These are phyloP conservation scores for Anaspis maculata DNA, from an alignment of 2,888 invertebrate species.

Conservation along the genomic window DNA sequence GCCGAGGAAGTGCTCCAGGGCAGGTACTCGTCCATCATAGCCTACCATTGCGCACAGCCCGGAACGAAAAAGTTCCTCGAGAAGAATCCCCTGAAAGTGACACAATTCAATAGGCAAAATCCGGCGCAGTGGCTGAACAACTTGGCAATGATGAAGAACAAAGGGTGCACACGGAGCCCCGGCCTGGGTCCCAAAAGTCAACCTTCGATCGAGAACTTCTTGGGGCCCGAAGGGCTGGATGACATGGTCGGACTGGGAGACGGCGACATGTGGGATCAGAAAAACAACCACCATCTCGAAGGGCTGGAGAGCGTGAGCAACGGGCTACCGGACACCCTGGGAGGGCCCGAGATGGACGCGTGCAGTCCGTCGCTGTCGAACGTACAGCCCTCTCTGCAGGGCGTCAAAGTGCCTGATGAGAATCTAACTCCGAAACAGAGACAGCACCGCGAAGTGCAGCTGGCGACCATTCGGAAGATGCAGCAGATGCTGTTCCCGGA, in stretches of 20 bases:
- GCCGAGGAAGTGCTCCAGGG: conserved; percentile 87
- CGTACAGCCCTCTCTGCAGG: conserved; percentile 56
- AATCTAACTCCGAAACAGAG: conserved; percentile 93
- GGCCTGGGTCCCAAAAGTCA: conserved; percentile 42
- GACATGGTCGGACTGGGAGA: conserved; percentile 39
- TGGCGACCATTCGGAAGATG: conserved; percentile 87
- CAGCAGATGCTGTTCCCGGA: conserved; percentile 89
- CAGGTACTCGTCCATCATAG: conserved; percentile 85
- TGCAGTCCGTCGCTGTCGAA: conserved; percentile 47
- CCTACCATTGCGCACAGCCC: conserved; percentile 92
- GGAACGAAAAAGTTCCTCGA: conserved; percentile 91
- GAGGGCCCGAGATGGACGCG: conserved; percentile 40
- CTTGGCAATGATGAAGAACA: conserved; percentile 66
- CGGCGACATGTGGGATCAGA: conserved; percentile 47
- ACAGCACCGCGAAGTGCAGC: conserved; percentile 85
- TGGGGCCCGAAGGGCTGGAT: conserved; percentile 40
- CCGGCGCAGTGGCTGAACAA: conserved; percentile 75
- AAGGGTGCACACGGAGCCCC: conserved; percentile 51
- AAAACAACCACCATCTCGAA: conserved; percentile 39
- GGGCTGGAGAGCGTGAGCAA: conserved; percentile 40
- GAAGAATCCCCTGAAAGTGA: conserved; percentile 86
- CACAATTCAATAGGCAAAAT: conserved; percentile 77
- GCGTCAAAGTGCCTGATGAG: conserved; percentile 89
- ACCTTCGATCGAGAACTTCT: conserved; percentile 37
- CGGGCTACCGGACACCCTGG: conserved; percentile 36